Percentiles rank a stretch among this genome's conserved stretches.
Evolutionary conservation across 2,113 vertebrate genomes (phyloP).

Genomic region (Herpetotheres cachinnans): DNA sequence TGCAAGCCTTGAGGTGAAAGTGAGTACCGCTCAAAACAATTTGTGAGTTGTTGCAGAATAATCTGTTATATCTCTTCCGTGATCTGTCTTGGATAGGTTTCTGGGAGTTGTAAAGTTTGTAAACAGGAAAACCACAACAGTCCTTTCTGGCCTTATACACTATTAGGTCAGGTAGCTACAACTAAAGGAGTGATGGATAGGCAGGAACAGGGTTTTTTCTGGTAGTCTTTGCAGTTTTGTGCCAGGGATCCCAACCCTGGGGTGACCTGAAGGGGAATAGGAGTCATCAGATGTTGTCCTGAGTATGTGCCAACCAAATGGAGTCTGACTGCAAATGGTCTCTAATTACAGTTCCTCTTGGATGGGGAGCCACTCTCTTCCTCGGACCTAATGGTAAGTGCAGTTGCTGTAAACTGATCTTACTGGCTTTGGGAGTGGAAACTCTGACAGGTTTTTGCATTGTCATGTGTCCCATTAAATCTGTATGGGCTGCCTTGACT

Average conservation of each 20-base stretch:
- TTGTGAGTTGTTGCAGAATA: neutral
- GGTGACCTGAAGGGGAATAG: neutral
- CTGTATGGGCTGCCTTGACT: neutral
- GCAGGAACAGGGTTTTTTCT: constrained; percentile 9
- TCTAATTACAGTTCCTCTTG: constrained; percentile 82
- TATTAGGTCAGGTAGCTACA: neutral
- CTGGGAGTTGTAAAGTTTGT: neutral
- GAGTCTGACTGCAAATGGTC: constrained; percentile 25
- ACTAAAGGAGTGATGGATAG: neutral
- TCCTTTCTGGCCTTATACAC: neutral
- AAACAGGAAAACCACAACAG: neutral
- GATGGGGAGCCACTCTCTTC: constrained; percentile 80
- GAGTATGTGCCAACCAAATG: constrained; percentile 1
- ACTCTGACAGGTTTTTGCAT: neutral
- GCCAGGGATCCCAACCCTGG: neutral
- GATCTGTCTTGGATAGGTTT: neutral
- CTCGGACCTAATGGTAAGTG: constrained; percentile 84
- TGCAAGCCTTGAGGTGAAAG: neutral
- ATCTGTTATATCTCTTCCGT: neutral
- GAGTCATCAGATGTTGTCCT: constrained; percentile 26
- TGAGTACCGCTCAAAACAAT: neutral
- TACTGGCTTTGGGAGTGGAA: neutral
- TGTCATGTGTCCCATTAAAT: neutral
- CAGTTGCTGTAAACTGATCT: neutral
- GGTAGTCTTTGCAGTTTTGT: neutral